Evolutionary conservation across 2,797 vertebrate genomes (phyloP), one percentile per base, ranked within the genome.

Genomic region (Lemur catta): DNA sequence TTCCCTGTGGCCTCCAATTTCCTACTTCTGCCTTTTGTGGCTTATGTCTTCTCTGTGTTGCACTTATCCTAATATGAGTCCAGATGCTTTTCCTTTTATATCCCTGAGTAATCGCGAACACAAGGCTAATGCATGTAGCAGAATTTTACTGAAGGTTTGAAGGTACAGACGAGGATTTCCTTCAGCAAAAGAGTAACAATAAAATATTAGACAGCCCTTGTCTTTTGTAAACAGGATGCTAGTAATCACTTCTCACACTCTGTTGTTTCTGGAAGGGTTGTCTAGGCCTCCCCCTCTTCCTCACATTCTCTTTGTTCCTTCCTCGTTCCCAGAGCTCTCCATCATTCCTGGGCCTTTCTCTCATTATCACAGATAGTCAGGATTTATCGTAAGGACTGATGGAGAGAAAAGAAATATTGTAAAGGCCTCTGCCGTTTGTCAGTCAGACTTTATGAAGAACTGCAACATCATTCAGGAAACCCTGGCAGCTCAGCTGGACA

Each of bases 251-350:
- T 72, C 24, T 35, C 7, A 20, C 17, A 65, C 4, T 30, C 30
- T 26, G 2, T 72, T 26, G 46, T 59, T n/a, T 38, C n/a, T 30
- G 13, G 13, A 84, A 63, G 12, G 2, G 14, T 26, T 24, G 7
- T 26, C 2, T 7, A 48, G n/a, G 1, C 13, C 7, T 15, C 13
- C 4, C 20, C 6, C 0, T 26, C n/a, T 48, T 71, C 30, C 28
- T 61, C n/a, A 59, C 28, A 26, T n/a, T 26, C 13, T 24, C n/a
- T 50, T 50, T 48, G 3, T 22, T 50, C 22, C 81, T 41, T 48
- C 52, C 74, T 84, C 57, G 0, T 26, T 76, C 28, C 13, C 24
- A 46, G 24, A 50, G 14, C 8, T 35, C 7, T 61, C 69, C 28
- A 52, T 26, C 35, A 61, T 28, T 50, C 6, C 28, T 18, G 28